Base-by-base conservation (phyloP, 2,113 vertebrate genomes). In the Varanus komodoensis region DNA sequence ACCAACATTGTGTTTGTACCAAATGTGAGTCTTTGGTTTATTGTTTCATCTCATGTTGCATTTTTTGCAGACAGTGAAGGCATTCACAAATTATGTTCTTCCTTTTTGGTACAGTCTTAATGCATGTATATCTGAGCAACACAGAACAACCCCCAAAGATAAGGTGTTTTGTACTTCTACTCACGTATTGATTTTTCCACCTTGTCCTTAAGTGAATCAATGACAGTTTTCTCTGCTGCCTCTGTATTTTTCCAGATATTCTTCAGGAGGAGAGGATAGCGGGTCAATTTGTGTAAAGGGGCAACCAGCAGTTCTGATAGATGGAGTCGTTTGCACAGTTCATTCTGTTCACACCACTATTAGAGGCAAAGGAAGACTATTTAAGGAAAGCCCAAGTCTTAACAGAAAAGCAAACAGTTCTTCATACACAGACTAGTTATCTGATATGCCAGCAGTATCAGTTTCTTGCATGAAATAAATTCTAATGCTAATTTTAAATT, bases 131-230 rank as follows among this genome's bases (percentile, higher is more conserved):
- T 1, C 23, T 71, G 1, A 84, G 14, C 3, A 82, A 44, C 77
- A 89, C 87, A 77, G 50, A 4, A 34, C 34, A 32, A 75, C 19
- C 48, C 54, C 4, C 73, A 78, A 68, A 64, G 7, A 57, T 52
- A 3, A 1, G 1, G 29, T 88, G 38, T 91, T 92, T 57, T 86
- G 75, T 64, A 38, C 73, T 75, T 81, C 64, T 90, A 96, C 98
- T 98, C 97, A 99, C 98, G 89, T 93, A 99, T 97, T 8, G 98
- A 98, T 32, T 95, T 98, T 88, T 99, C 98, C 96, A 99, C 98
- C 89, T 97, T 98, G 44, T 98, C 97, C 75, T 98, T 97, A 90
- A 99, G 95, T 4, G 94, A 93, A 89, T 97, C 96, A 94, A 98
- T 95, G n/a, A 95, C 89, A 61, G 82, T 80, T 90, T 96, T 96